Percentiles rank a stretch among this genome's conserved stretches.
Conservation (phyloP, 2,888 invertebrate species). For the Brachyopa scutellaris region DNA sequence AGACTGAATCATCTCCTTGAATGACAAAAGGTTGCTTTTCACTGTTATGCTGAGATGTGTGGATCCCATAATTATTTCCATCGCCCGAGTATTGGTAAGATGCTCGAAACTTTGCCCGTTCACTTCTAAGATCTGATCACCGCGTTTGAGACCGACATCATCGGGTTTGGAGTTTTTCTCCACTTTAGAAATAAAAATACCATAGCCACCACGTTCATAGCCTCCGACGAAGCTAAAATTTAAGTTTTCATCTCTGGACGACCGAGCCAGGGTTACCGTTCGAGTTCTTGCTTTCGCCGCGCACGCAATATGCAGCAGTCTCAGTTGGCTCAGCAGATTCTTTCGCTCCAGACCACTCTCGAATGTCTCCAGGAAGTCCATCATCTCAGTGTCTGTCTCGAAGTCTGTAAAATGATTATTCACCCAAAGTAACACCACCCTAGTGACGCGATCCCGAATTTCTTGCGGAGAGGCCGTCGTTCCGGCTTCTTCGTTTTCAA, state of each 20-base stretch:
- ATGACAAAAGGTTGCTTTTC: constrained; percentile 96
- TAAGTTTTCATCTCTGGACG: constrained; percentile 95
- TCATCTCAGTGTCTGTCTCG: constrained; percentile 97
- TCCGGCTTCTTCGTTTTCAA: constrained; percentile 85
- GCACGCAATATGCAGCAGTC: constrained; percentile 96
- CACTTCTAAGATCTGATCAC: constrained; percentile 98
- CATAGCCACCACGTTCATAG: constrained; percentile 94
- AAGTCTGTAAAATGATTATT: constrained; percentile 99
- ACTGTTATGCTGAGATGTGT: constrained; percentile 98
- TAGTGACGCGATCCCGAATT: constrained; percentile 89
- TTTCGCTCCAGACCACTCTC: constrained; percentile 92
- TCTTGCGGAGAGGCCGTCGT: constrained; percentile 77
- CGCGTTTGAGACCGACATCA: constrained; percentile 96
- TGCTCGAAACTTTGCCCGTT: constrained; percentile 98
- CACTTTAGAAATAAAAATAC: constrained; percentile 97
- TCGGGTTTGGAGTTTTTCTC: constrained; percentile 96
- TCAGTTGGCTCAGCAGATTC: constrained; percentile 91
- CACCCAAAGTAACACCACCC: constrained; percentile 98
- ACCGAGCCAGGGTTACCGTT: constrained; percentile 94
- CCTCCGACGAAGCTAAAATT: constrained; percentile 97
- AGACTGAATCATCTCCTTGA: constrained; percentile 86
- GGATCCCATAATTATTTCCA: constrained; percentile 95
- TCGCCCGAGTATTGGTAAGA: constrained; percentile 94
- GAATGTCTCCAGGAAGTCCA: constrained; percentile 96
- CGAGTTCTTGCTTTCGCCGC: constrained; percentile 97